phyloP scores from a whole-genome alignment of 2,888 invertebrate genomes.

The Brachyptera risi region DNA sequence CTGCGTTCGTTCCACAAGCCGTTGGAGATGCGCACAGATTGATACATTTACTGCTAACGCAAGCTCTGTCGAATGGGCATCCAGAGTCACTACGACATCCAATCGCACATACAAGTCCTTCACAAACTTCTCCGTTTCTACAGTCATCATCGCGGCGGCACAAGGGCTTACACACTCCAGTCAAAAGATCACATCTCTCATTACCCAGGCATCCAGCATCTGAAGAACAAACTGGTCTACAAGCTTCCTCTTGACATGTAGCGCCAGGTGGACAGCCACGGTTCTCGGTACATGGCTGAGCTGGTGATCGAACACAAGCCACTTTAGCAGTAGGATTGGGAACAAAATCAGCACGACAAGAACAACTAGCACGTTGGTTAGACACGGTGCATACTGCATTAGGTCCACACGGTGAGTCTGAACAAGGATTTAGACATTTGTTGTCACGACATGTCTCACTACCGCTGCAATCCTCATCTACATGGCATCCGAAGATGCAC shows the following conservation, averaged over 20 bases:
- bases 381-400: constrained; percentile 76
- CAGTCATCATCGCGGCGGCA: constrained; percentile 84
- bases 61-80: constrained; percentile 68
- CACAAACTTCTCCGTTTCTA: constrained; percentile 80
- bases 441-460: constrained; percentile 79
- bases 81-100: constrained; percentile 80
- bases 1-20: constrained; percentile 79
- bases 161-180: constrained; percentile 77
- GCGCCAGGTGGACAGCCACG: constrained; percentile 68
- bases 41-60: constrained; percentile 72
- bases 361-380: constrained; percentile 76
- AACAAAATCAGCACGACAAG: constrained; percentile 72
- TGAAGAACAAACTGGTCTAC: constrained; percentile 73
- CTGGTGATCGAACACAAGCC: constrained; percentile 79
- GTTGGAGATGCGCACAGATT: constrained; percentile 72
- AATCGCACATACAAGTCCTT: constrained; percentile 69
- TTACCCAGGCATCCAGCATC: constrained; percentile 75
- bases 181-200: constrained; percentile 64
- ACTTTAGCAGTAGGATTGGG: constrained; percentile 83
- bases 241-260: constrained; percentile 68
- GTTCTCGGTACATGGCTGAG: constrained; percentile 69
- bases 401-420: constrained; percentile 75
- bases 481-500: constrained; percentile 81
- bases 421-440: constrained; percentile 74
- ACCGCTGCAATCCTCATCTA: constrained; percentile 81